phyloP scores from a whole-genome alignment of 2,797 vertebrate species.

The Onychomys arenicola region DNA sequence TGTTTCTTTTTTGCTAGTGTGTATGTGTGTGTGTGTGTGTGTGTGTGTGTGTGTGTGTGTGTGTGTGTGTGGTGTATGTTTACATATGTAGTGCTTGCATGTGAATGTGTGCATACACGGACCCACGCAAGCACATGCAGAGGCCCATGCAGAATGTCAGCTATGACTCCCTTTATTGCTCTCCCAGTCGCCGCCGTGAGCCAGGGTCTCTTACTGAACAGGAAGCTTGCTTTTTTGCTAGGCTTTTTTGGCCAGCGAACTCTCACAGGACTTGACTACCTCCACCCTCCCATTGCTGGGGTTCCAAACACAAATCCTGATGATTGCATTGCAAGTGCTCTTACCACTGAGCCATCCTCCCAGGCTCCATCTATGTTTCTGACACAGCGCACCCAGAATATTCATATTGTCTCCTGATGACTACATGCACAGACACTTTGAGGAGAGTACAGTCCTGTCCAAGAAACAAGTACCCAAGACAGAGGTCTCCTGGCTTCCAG shows the following conservation, averaged over 20 bases:
- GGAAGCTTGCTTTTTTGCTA: not conserved
- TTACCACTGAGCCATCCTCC: not conserved
- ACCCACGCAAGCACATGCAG: not conserved
- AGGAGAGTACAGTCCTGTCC: not conserved
- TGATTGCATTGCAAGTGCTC: not conserved
- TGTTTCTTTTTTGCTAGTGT: not conserved
- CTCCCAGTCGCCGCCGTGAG: not conserved
- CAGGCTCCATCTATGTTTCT: not conserved
- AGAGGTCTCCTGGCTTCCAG: not conserved
- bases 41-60: not conserved
- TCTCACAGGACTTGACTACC: not conserved
- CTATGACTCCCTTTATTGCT: not conserved
- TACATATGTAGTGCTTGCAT: not conserved
- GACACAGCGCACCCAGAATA: too few species aligned
- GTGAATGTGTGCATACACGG: not conserved
- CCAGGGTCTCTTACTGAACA: not conserved
- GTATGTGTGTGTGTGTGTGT: not conserved
- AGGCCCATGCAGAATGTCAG: not conserved
- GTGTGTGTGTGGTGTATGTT: not conserved
- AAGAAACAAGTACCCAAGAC: not conserved
- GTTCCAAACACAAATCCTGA: not conserved
- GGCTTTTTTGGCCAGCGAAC: not conserved
- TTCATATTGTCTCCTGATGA: rapidly evolving
- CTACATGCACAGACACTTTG: not conserved
- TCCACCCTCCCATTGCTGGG: not conserved